Percentiles rank a stretch among this genome's conserved stretches.
phyloP scores from a whole-genome alignment of 23 tunicate genomes.

The Botrylloides violaceus region DNA sequence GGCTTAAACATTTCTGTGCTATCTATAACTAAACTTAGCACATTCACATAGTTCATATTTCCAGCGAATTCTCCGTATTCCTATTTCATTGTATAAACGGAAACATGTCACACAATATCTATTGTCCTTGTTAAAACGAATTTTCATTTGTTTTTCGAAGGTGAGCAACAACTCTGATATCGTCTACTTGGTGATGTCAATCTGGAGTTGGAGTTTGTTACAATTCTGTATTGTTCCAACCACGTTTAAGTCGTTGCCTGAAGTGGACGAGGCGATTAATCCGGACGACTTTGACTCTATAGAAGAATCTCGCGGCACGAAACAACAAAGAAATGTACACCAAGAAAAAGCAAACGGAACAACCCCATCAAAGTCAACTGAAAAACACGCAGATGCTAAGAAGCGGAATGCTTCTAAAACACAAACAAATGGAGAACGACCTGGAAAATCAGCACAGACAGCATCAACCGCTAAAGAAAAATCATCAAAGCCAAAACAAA shows the following conservation, averaged over 20 bases:
- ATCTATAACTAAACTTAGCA: background rate
- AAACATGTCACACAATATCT: no score
- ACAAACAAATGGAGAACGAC: background rate
- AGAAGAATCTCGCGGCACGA: background rate
- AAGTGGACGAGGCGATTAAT: constrained; percentile 13
- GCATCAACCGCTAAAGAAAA: background rate
- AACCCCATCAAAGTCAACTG: no score
- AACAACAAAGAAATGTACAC: background rate
- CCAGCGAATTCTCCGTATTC: background rate
- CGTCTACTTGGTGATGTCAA: constrained; percentile 36
- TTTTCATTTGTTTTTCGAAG: constrained; percentile 10
- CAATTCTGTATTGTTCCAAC: constrained; percentile 62
- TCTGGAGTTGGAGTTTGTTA: constrained; percentile 60
- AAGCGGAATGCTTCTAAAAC: background rate
- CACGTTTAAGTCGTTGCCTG: constrained; percentile 39
- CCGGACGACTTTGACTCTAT: background rate
- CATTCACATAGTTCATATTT: background rate
- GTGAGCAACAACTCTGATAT: constrained; percentile 25
- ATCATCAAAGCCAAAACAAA: background rate
- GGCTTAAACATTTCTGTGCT: no score
- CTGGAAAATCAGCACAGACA: background rate
- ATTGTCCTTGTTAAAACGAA: no score
- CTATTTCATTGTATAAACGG: background rate
- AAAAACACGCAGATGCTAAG: no score
- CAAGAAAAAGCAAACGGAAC: background rate